Base-by-base conservation (phyloP, 2,797 vertebrate species). In the Sandelia bainsii region DNA sequence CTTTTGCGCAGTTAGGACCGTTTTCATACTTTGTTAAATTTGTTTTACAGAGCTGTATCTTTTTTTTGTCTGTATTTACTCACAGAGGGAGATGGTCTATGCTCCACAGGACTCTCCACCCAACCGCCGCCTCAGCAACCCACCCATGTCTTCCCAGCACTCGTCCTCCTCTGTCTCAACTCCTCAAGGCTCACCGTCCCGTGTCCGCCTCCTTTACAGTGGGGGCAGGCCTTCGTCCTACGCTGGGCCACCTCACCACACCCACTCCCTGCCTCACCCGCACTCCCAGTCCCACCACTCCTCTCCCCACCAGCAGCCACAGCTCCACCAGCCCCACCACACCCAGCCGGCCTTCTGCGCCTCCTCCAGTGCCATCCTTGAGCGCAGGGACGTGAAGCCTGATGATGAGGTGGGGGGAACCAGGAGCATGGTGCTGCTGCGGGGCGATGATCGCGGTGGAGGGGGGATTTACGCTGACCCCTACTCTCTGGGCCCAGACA, bases 321-420 rank as follows among this genome's bases (percentile, higher is more conserved):
- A 87, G 69, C 89, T 86, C 65, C 86, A 89, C 51, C 90, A 91
- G 69, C 82, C 95, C 88, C 95, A 72, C 25, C 92, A 91, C 56
- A 80, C 94, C 5, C 93, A 95, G 0, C 90, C 94, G 1, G 94
- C 95, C 1, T 96, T 97, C 75, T 96, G 96, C 5, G 92, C 97
- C 73, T 97, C 97, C 81, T 96, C 97, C 87, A 98, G 97, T n/a
- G 97, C 98, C 92, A 99, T 98, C 92, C 90, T 99, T 89, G 97
- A 99, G 72, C 95, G 98, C 6, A 92, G 98, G 3, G 98, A 99
- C 0, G 98, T 99, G 65, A 98, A 99, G 52, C 98, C 98, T 0
- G 97, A 99, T 0, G 97, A 98, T 56, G 97, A 99, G 29, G 86
- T 97, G 80, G 94, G 96, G 0, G 92, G 93, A 0, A 91, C 93